Evolutionary conservation across 2,113 vertebrate genomes (phyloP).

Genomic region (Mystacornis crossleyi): DNA sequence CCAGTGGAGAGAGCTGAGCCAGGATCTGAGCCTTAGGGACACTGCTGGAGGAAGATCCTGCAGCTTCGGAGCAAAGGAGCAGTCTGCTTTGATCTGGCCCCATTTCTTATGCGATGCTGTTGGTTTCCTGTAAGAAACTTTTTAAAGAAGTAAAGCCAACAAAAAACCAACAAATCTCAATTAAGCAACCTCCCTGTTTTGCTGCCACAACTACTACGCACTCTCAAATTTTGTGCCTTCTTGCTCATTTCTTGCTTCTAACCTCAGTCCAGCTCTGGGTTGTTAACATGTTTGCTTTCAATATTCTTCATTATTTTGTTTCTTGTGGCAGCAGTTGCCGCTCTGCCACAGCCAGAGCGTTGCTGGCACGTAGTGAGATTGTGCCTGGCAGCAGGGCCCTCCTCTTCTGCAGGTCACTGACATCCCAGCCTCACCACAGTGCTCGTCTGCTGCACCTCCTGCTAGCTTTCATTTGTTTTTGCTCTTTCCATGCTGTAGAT

Average conservation of each 20-base stretch:
- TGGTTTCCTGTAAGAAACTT: background rate
- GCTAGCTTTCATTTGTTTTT: background rate
- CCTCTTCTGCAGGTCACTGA: background rate
- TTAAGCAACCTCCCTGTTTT: background rate
- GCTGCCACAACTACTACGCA: background rate
- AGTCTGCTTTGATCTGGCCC: background rate
- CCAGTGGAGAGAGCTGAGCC: background rate
- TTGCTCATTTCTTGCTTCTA: background rate
- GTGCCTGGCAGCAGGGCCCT: background rate
- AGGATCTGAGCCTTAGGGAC: background rate
- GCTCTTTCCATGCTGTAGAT: background rate
- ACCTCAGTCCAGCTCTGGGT: too few species aligned
- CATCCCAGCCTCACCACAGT: background rate
- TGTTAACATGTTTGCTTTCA: background rate
- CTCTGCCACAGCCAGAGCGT: background rate
- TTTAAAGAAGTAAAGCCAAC: background rate
- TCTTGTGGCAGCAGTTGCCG: background rate
- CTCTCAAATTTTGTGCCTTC: background rate
- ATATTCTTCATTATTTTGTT: background rate
- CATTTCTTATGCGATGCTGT: background rate
- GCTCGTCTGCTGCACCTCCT: rapidly evolving
- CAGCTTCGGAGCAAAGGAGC: background rate
- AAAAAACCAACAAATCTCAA: background rate
- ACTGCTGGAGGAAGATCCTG: background rate
- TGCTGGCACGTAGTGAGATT: rapidly evolving